These are phyloP conservation scores for Phymastichus coffea DNA, from an alignment of 1,140 invertebrate species.

Conservation along the genomic window DNA sequence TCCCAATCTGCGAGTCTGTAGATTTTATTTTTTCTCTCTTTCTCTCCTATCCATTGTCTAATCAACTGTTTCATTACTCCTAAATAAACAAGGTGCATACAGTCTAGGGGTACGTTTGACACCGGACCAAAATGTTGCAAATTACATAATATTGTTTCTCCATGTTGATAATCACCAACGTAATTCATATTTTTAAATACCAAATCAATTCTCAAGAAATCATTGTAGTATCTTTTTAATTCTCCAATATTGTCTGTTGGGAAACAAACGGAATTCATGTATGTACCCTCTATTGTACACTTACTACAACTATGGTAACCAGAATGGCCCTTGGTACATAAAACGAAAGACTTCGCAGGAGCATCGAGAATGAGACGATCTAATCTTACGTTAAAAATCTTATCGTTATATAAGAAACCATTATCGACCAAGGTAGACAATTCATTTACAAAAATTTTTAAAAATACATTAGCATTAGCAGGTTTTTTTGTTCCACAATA, in stretches of 20 bases:
- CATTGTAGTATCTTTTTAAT: not conserved
- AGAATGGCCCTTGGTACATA: conserved; percentile 40
- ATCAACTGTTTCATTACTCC: conserved; percentile 38
- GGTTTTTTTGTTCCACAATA: conserved; percentile 32
- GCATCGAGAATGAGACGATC: conserved; percentile 45
- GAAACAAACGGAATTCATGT: conserved; percentile 33
- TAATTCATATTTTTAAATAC: conserved; percentile 19
- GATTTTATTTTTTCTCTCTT: conserved; percentile 15
- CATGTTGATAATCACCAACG: conserved; percentile 18
- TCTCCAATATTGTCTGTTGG: conserved; percentile 18
- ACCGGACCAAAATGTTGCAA: conserved; percentile 33
- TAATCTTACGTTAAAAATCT: conserved; percentile 25
- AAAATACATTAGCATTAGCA: conserved; percentile 21
- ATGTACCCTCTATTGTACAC: conserved; percentile 39
- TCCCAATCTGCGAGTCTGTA: conserved; percentile 12
- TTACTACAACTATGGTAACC: conserved; percentile 47
- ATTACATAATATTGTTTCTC: conserved; percentile 19
- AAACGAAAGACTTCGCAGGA: conserved; percentile 47
- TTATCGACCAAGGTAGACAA: conserved; percentile 9
- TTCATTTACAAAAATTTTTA: conserved; percentile 28
- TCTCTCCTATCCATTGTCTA: conserved; percentile 31
- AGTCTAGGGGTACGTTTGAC: conserved; percentile 34
- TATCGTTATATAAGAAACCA: conserved; percentile 13
- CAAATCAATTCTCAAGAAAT: conserved; percentile 16
- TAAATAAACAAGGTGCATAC: conserved; percentile 38